Conservation (phyloP, 2,113 vertebrate species). For the Oxygymnocypris stewartii region DNA sequence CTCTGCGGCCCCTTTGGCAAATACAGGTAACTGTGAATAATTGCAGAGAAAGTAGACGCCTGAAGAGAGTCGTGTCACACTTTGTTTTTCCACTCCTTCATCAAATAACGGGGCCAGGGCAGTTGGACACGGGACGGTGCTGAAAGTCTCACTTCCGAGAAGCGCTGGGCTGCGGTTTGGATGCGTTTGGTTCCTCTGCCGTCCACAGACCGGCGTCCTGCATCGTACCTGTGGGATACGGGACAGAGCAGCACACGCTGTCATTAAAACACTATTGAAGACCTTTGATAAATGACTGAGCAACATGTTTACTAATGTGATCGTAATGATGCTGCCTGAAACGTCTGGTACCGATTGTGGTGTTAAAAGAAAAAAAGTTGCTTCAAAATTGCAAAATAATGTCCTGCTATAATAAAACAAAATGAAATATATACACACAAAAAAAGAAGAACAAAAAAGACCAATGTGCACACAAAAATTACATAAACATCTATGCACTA, state of each 20-base stretch:
- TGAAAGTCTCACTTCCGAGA: constrained; percentile 11
- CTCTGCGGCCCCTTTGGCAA: constrained; percentile 22
- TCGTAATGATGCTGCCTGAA: constrained; percentile 22
- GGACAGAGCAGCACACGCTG: background rate
- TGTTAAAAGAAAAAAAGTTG: background rate
- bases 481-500: background rate
- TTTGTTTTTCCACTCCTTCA: constrained; percentile 12
- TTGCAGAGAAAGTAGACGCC: background rate
- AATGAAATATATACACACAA: background rate
- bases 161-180: background rate
- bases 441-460: background rate
- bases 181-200: background rate
- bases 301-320: background rate
- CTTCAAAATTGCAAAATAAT: background rate
- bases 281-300: background rate
- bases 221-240: background rate
- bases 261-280: constrained; percentile 15
- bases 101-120: background rate
- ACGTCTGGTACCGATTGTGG: background rate
- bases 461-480: background rate
- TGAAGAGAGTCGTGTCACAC: background rate
- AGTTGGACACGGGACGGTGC: background rate
- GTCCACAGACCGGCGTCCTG: background rate
- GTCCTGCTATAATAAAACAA: background rate
- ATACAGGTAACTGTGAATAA: background rate